Percentiles rank a stretch among this genome's conserved stretches.
phyloP scores from a whole-genome alignment of 1,140 invertebrate genomes.

The Euschistus heros region DNA sequence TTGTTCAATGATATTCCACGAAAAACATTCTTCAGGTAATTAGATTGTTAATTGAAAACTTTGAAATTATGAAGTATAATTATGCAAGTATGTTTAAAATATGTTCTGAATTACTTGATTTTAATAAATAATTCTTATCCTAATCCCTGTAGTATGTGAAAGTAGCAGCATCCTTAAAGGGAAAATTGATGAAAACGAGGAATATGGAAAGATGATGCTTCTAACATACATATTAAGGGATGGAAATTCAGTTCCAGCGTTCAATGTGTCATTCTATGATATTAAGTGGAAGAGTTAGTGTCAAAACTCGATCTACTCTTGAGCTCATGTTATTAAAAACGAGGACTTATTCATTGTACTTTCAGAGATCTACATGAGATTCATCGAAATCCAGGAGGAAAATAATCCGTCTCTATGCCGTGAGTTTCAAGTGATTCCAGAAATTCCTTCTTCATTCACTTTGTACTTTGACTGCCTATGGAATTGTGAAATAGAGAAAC shows the following conservation, averaged over 20 bases:
- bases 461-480: conserved; percentile 26
- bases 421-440: conserved; percentile 22
- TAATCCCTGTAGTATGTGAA: background rate
- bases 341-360: conserved; percentile 13
- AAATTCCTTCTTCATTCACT: conserved; percentile 11
- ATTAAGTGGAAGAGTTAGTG: conserved; percentile 23
- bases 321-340: background rate
- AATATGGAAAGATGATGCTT: background rate
- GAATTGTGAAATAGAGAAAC: background rate
- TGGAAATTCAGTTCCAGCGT: background rate
- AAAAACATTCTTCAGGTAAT: conserved; percentile 18
- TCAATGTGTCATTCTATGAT: conserved; percentile 22
- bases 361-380: conserved; percentile 23
- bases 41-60: background rate
- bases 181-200: background rate
- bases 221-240: background rate
- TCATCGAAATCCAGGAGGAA: conserved; percentile 22
- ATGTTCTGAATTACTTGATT: too few species aligned
- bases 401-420: conserved; percentile 19
- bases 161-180: background rate
- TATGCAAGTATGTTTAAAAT: too few species aligned
- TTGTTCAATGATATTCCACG: conserved; percentile 18
- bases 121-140: too few species aligned
- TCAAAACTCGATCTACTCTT: conserved; percentile 4
- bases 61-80: too few species aligned